These are phyloP conservation scores for Eucidaris tribuloides DNA, from an alignment of 35 echinoderm and acorn worm species.

Conservation along the genomic window DNA sequence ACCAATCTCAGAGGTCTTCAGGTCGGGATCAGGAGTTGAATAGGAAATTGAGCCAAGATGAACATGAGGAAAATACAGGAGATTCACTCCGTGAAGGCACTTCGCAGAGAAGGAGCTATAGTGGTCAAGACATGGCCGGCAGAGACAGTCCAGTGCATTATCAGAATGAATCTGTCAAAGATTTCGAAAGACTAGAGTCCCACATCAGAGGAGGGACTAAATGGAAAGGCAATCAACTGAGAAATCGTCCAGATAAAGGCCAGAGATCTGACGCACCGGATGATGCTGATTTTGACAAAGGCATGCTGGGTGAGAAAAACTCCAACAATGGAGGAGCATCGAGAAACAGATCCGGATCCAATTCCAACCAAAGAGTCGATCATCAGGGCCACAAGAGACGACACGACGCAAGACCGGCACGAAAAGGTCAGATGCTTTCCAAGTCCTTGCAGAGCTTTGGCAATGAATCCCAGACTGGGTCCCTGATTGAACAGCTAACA, in stretches of 20 bases:
- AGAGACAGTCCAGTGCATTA: not conserved
- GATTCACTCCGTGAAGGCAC: not conserved
- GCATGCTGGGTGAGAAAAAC: not conserved
- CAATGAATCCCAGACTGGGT: slow-evolving; percentile 71
- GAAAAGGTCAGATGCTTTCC: not conserved
- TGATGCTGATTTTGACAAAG: not conserved
- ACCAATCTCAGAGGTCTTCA: not conserved
- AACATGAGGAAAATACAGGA: not conserved
- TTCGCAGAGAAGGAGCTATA: not conserved
- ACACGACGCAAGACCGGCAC: not conserved
- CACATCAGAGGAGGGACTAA: not conserved
- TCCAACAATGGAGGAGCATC: not conserved
- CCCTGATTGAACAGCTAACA: slow-evolving; percentile 85
- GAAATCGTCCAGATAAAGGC: no score
- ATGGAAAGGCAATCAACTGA: not conserved
- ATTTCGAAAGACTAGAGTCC: not conserved
- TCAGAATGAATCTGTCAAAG: not conserved
- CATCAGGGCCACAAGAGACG: not conserved
- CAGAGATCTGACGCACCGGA: not conserved
- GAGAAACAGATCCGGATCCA: not conserved
- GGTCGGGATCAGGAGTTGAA: not conserved
- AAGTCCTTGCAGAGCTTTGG: not conserved
- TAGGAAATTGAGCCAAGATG: not conserved
- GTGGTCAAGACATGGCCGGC: not conserved
- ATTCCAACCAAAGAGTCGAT: not conserved